Conservation (phyloP, 2,888 invertebrate genomes). For the Tenthredo distinguenda region DNA sequence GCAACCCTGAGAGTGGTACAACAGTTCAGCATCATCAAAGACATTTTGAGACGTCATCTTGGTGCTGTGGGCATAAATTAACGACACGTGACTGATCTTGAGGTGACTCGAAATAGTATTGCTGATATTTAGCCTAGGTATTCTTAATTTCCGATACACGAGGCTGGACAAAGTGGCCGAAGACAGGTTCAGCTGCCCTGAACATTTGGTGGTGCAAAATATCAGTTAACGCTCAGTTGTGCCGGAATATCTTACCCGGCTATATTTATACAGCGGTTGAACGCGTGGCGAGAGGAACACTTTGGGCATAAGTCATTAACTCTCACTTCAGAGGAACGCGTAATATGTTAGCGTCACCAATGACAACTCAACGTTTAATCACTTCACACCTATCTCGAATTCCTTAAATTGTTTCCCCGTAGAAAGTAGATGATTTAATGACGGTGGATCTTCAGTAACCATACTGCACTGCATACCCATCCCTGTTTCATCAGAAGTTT, state of each 20-base stretch:
- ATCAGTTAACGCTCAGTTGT: conserved; percentile 41
- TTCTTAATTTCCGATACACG: conserved; percentile 21
- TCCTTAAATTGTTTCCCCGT: conserved; percentile 53
- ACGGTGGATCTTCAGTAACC: conserved; percentile 10
- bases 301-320: conserved; percentile 69
- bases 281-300: conserved; percentile 54
- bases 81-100: background rate
- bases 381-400: conserved; percentile 71
- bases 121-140: background rate
- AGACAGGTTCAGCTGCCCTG: conserved; percentile 39
- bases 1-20: background rate
- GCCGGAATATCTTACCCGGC: conserved; percentile 18
- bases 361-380: conserved; percentile 74
- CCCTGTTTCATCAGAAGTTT: conserved; percentile 12
- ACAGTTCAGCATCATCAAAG: conserved; percentile 28
- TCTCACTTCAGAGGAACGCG: conserved; percentile 61
- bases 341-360: conserved; percentile 71
- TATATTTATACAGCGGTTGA: conserved; percentile 19
- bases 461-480: background rate
- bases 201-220: conserved; percentile 34
- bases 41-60: conserved; percentile 9
- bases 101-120: conserved; percentile 1
- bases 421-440: conserved; percentile 51
- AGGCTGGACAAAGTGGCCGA: conserved; percentile 34
- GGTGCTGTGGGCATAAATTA: background rate